These are phyloP conservation scores for Lutjanus campechanus DNA, from an alignment of 2,797 vertebrate genomes.

Conservation along the genomic window DNA sequence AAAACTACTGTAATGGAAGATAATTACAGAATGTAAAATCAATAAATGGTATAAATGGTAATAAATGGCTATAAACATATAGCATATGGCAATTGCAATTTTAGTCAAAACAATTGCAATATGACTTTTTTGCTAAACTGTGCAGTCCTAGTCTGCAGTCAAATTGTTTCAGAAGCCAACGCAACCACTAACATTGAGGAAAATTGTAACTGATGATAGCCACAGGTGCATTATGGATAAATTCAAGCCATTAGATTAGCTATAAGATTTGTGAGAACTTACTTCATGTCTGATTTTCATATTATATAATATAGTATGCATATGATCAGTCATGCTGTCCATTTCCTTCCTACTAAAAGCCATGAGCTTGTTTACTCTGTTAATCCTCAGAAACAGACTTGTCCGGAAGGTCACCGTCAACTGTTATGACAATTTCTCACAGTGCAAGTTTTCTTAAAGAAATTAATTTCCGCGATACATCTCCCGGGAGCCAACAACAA, in stretches of 20 bases:
- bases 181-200: background rate
- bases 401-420: background rate
- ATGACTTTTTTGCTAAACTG: no score
- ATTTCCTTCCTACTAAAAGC: slow-evolving; percentile 14
- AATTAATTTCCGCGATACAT: slow-evolving; percentile 17
- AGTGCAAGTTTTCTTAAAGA: slow-evolving; percentile 27
- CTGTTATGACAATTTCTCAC: slow-evolving; percentile 14
- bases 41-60: background rate
- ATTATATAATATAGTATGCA: background rate
- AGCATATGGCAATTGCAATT: no score
- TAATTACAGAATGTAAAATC: background rate
- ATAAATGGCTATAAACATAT: no score
- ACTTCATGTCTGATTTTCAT: background rate
- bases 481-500: slow-evolving; percentile 28
- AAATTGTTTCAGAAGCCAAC: background rate
- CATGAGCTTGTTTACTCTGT: slow-evolving; percentile 12
- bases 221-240: background rate
- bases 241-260: background rate
- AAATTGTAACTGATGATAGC: no score
- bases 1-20: background rate
- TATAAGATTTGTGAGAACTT: background rate
- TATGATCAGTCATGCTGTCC: background rate
- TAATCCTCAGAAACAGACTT: background rate
- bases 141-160: background rate
- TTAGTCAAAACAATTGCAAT: no score